Evolutionary conservation across 35 echinoderm and acorn worm genomes (phyloP), one percentile per base, ranked within the genome.

Genomic region (Apostichopus japonicus): DNA sequence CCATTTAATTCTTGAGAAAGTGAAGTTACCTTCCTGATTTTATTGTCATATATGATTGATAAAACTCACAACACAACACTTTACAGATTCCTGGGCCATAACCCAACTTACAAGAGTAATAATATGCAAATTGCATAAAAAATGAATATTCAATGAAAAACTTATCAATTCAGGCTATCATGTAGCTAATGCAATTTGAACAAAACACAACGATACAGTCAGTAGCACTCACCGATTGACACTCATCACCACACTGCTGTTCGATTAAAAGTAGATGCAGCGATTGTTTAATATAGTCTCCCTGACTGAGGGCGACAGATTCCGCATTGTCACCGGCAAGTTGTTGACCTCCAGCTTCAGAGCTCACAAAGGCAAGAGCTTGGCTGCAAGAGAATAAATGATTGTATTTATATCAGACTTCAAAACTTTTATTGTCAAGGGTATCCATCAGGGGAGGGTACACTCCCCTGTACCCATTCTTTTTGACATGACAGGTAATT

Each of bases 201-300:
- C 57, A 61, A 61, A 61, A 61, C 8, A 0, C 57, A 61, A 61
- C 1, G 8, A 0, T 44, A 44, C 4, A 44, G 33, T 4, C 33
- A 44, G 33, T 21, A 23, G 27, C 23, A 86, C 96, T 94, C 90
- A 98, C 96, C 1, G 94, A 86, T 82, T 95, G 92, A 58, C 96
- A 98, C 56, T 92, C 92, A 56, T 95, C 94, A n/a, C 87, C 90
- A 92, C 96, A 98, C 80, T 98, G 96, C 65, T 95, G 92, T 19
- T 94, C 84, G 15, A 94, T 90, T 72, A 58, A 76, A 53, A 95
- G 90, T 25, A 81, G 27, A 33, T 24, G 54, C 57, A 95, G 59
- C 6, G 92, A 86, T 54, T 92, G 86, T 13, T 67, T 77, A 5
- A 94, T 51, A 58, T 93, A 86, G 25, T 88, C 87, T 21, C 94